Conservation (phyloP, 2,888 invertebrate species). For the Platypus cylindrus region DNA sequence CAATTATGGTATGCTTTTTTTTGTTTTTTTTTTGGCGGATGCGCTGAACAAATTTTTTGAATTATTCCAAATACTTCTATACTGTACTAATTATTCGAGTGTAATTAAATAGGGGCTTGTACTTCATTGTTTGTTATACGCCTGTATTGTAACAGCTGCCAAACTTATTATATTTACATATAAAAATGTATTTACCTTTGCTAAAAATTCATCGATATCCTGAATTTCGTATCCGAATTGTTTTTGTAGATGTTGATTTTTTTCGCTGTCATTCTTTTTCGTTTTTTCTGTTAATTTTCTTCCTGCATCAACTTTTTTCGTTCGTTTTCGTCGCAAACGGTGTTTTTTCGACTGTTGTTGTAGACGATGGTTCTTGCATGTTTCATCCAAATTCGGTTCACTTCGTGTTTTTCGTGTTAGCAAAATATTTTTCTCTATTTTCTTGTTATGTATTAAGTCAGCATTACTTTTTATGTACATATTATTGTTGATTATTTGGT, state of each 20-base stretch:
- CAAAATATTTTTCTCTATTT: constrained; percentile 16
- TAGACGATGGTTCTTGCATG: constrained; percentile 33
- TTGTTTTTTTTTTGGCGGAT: no score
- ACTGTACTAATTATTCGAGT: no score
- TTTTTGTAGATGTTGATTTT: constrained; percentile 16
- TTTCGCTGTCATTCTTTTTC: constrained; percentile 5
- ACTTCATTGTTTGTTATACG: no score
- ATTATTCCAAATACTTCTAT: no score
- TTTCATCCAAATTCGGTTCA: constrained; percentile 40
- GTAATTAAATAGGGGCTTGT: no score
- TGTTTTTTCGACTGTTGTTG: constrained; percentile 11
- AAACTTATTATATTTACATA: no score
- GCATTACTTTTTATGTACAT: no score
- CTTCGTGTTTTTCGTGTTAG: constrained; percentile 37
- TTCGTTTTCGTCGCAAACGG: constrained; percentile 23
- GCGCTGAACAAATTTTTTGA: no score
- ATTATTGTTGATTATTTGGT: no score
- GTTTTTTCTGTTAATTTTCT: no score
- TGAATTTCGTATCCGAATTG: constrained; percentile 67
- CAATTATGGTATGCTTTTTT: no score
- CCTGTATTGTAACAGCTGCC: no score
- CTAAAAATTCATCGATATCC: constrained; percentile 66
- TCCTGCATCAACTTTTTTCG: background rate
- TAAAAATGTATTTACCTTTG: constrained; percentile 52
- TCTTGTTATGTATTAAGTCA: constrained; percentile 22